Evolutionary conservation across 2,113 vertebrate species (phyloP).

Genomic region (Psittacula cyanocephala): DNA sequence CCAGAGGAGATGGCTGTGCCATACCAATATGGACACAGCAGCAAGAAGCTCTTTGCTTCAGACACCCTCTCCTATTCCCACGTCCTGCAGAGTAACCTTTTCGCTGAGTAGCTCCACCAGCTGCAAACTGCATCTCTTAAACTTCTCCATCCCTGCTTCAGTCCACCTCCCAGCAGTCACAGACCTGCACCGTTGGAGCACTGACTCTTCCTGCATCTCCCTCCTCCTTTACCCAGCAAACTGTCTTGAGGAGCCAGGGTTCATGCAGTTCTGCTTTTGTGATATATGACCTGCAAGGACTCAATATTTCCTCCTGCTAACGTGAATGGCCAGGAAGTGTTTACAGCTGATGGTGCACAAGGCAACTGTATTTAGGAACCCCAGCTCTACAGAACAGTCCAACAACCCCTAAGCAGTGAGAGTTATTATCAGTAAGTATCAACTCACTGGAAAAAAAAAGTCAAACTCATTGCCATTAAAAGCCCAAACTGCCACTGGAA

Average conservation of each 20-base stretch:
- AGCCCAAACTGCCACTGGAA: background rate
- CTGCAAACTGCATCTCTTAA: background rate
- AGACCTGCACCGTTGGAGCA: background rate
- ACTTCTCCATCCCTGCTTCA: background rate
- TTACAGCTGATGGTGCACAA: background rate
- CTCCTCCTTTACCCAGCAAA: background rate
- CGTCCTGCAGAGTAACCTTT: background rate
- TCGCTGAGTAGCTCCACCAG: background rate
- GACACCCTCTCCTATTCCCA: background rate
- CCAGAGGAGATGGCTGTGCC: background rate
- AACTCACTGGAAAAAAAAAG: background rate
- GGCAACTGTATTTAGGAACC: background rate
- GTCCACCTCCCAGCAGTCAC: background rate
- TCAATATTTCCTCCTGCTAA: background rate
- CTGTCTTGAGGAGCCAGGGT: background rate
- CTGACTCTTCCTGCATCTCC: background rate
- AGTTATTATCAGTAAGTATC: background rate
- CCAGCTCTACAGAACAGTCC: background rate
- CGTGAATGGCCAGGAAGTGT: background rate
- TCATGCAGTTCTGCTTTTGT: background rate
- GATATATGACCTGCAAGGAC: background rate
- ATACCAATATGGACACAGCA: background rate
- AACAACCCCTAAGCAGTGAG: background rate
- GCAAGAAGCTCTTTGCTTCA: background rate
- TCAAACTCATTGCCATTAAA: background rate